Conservation (phyloP, 2,797 vertebrate genomes). For the Hypotaenidia philippensis region DNA sequence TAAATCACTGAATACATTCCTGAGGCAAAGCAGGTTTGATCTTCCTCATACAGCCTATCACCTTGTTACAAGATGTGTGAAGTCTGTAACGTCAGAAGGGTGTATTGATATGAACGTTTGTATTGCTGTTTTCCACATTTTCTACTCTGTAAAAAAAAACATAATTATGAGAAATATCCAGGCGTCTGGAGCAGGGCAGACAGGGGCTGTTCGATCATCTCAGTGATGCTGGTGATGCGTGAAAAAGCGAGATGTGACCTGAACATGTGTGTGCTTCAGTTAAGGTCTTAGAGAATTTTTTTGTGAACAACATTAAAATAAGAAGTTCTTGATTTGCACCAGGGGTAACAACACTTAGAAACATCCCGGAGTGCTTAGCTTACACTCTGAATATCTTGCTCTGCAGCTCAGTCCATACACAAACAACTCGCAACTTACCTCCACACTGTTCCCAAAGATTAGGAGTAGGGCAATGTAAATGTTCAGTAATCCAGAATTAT, state of each 20-base stretch:
- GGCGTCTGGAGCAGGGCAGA: neutral
- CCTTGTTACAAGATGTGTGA: neutral
- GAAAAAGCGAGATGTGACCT: neutral
- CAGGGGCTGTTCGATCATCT: neutral
- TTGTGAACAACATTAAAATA: neutral
- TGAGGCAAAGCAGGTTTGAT: neutral
- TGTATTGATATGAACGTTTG: neutral
- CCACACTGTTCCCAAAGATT: accelerated
- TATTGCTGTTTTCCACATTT: neutral
- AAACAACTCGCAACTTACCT: neutral
- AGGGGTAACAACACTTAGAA: neutral
- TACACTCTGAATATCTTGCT: neutral
- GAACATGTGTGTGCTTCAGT: neutral
- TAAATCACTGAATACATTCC: neutral
- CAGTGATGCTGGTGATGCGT: neutral
- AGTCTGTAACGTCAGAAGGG: neutral
- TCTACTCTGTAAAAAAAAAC: accelerated
- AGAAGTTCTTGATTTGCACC: neutral
- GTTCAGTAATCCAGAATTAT: neutral
- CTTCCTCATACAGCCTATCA: neutral
- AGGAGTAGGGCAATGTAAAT: neutral
- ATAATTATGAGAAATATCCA: neutral
- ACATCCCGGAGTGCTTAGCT: neutral
- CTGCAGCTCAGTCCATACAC: neutral
- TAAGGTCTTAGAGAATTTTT: neutral